These are phyloP conservation scores for Rhingia campestris DNA, from an alignment of 2,888 invertebrate genomes.

Conservation along the genomic window DNA sequence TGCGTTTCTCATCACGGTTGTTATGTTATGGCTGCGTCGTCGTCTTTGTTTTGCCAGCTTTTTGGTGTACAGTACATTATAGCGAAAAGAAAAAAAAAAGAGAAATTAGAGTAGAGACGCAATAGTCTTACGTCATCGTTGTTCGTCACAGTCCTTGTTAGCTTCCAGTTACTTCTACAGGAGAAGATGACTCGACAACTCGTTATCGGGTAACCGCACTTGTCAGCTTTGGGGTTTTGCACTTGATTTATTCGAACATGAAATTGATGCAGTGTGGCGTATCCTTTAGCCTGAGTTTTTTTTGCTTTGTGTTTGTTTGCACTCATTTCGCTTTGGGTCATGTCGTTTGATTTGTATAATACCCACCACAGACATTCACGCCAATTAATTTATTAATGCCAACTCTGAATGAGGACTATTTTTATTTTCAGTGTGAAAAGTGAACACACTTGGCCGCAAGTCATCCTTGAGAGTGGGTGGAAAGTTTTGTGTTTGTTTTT, in stretches of 20 bases:
- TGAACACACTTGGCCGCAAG: neutral
- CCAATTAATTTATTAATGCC: slow-evolving; percentile 67
- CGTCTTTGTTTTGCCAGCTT: slow-evolving; percentile 46
- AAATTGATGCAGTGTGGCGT: slow-evolving; percentile 44
- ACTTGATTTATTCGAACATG: slow-evolving; percentile 67
- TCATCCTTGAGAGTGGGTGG: slow-evolving; percentile 21
- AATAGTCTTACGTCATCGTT: slow-evolving; percentile 63
- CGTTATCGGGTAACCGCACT: slow-evolving; percentile 48
- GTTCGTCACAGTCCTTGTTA: slow-evolving; percentile 47
- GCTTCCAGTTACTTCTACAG: slow-evolving; percentile 6
- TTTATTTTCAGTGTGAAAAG: slow-evolving; percentile 33
- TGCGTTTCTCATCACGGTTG: slow-evolving; percentile 58
- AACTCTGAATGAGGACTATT: slow-evolving; percentile 17
- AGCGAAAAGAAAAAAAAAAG: neutral
- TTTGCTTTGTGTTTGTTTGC: neutral
- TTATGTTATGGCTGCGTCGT: slow-evolving; percentile 70
- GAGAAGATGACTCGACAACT: slow-evolving; percentile 27
- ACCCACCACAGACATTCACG: neutral
- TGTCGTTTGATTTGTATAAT: slow-evolving; percentile 41
- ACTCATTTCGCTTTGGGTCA: slow-evolving; percentile 29
- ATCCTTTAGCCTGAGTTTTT: neutral
- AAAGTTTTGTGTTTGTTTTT: too few species aligned
- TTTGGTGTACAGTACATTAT: neutral
- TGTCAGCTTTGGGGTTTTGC: slow-evolving; percentile 53
- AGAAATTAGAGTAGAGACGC: slow-evolving; percentile 30